Conservation (phyloP, 23 tunicate species). For the Trididemnum nubilum region DNA sequence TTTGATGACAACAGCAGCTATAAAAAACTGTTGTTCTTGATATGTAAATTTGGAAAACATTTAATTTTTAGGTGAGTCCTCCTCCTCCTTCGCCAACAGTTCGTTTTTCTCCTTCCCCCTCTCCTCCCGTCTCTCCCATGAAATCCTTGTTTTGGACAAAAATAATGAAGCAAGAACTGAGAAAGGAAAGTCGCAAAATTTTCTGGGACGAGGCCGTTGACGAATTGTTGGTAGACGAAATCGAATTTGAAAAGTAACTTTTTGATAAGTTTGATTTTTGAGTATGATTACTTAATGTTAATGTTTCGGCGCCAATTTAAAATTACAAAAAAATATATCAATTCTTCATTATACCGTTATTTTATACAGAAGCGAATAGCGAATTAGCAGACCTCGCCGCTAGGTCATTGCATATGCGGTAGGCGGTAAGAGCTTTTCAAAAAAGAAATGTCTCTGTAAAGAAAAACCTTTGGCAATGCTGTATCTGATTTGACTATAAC, state of each 20-base stretch:
- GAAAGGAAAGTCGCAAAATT: neutral
- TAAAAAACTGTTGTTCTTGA: too few relatives aligned
- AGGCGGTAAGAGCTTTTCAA: too few relatives aligned
- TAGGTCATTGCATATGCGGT: too few relatives aligned
- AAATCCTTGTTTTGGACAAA: conserved; percentile 90
- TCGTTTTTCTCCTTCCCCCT: conserved; percentile 46
- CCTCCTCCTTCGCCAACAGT: neutral
- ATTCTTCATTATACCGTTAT: too few relatives aligned
- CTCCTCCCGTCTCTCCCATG: conserved; percentile 37
- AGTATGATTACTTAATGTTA: neutral
- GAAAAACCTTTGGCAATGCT: too few relatives aligned
- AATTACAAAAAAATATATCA: neutral
- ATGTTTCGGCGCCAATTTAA: neutral
- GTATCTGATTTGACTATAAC: too few relatives aligned
- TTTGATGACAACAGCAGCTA: too few relatives aligned
- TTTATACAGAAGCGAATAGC: too few relatives aligned
- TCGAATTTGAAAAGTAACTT: conserved; percentile 64
- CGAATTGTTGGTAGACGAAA: conserved; percentile 33
- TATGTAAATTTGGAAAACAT: too few relatives aligned
- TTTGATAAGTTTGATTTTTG: neutral
- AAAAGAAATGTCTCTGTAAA: too few relatives aligned
- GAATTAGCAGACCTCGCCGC: too few relatives aligned
- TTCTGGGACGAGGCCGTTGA: conserved; percentile 72
- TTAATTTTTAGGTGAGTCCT: neutral
- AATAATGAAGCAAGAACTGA: conserved; percentile 12